A percentile compares a stretch with the other conserved stretches of the same genome.
Conservation (phyloP, 2,888 invertebrate species). For the Eubasilissa splendida region DNA sequence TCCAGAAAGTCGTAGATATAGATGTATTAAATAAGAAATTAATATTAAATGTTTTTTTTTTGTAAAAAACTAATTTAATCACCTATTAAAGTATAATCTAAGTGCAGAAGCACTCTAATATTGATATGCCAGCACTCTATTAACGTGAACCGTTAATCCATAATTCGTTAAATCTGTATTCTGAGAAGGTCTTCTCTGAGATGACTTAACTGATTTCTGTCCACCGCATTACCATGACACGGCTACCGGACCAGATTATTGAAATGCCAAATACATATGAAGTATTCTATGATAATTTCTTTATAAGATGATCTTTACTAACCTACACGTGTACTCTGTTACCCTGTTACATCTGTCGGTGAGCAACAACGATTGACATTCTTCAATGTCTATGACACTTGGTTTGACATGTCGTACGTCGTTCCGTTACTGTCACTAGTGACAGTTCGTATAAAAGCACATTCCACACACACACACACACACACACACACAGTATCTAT, state of each 20-base stretch:
- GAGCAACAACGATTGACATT: conserved; percentile 32
- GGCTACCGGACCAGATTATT: conserved; percentile 37
- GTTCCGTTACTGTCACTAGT: conserved; percentile 22
- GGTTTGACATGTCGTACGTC: conserved; percentile 32
- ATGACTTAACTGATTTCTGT: conserved; percentile 21
- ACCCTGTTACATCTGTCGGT: conserved; percentile 1
- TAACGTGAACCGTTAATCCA: conserved; percentile 4
- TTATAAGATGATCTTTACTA: conserved; percentile 13
- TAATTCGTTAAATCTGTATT: conserved; percentile 1
- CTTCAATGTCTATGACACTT: conserved; percentile 41
- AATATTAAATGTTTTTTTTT: too few relatives aligned
- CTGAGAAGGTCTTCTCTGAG: conserved; percentile 10
- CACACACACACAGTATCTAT: too few relatives aligned
- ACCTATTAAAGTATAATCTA: too few relatives aligned
- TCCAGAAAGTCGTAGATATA: too few relatives aligned
- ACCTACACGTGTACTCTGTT: conserved; percentile 16
- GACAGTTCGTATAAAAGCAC: conserved; percentile 12
- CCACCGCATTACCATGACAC: background rate
- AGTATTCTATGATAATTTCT: conserved; percentile 24
- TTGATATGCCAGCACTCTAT: background rate
- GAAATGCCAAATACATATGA: conserved; percentile 34
- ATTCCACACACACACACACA: background rate
- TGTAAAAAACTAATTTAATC: too few relatives aligned
- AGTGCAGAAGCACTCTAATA: too few relatives aligned
- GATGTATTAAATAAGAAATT: too few relatives aligned